Base-by-base conservation (phyloP, 2,113 vertebrate genomes). In the Corvus moneduloides region DNA sequence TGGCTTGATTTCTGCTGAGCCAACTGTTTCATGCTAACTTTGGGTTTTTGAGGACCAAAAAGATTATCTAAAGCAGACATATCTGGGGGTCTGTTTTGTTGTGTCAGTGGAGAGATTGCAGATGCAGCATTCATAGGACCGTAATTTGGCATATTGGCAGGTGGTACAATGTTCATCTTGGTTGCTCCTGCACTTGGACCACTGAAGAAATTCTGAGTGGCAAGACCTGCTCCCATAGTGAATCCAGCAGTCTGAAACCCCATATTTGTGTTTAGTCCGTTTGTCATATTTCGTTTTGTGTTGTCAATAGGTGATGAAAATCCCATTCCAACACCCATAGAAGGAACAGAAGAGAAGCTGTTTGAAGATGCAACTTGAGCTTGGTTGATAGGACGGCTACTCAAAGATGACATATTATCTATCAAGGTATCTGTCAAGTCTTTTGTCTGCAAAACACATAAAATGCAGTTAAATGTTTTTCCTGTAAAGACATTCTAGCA, bases 21-120 rank as follows among this genome's bases (percentile, higher is more conserved):
- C 96, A 99, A 97, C 93, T 99, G 99, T 97, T 99, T 99, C 98
- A 99, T 98, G 89, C 98, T 98, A 95, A 99, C 99, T 98, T 99
- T 99, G 97, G 99, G 98, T 96, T 99, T 99, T 97, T 98, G 99
- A 96, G 99, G 96, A 55, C 98, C 97, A 95, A 99, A 99, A 66
- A 99, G 98, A 95, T 97, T 98, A 97, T 99, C 99, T 96, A 99
- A 97, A 67, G 99, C 98, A 13, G 99, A 99, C 98, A 99, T 97
- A 96, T 99, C 98, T 6, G 98, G 86, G 43, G 98, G 94, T 97
- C 98, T 99, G 93, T 89, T 97, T 7, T 98, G 97, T 58, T 98
- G 97, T 21, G 96, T 66, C 73, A 96, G 89, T 55, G 98, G 98
- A 48, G 90, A 76, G 22, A 96, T 5, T 58, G 95, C 96, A 97